These are phyloP conservation scores for Papilio xuthus DNA, from an alignment of 1,140 invertebrate species.

Conservation along the genomic window DNA sequence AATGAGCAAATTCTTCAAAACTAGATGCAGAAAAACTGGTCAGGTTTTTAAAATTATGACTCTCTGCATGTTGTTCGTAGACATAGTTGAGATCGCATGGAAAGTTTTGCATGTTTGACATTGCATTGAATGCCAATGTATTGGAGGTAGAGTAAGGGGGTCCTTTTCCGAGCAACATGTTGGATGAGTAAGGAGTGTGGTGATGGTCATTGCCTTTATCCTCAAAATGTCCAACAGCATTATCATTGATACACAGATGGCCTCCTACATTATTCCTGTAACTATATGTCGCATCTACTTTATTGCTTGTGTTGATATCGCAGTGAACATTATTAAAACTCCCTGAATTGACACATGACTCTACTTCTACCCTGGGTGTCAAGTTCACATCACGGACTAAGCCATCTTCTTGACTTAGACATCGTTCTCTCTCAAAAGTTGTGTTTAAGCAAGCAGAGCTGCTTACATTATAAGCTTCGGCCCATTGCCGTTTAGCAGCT, in stretches of 20 bases:
- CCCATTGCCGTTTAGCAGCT: conserved; percentile 70
- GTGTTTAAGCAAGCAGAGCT: conserved; percentile 51
- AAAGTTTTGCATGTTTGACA: conserved; percentile 73
- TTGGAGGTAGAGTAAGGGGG: conserved; percentile 64
- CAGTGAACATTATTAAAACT: conserved; percentile 85
- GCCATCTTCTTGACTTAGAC: conserved; percentile 61
- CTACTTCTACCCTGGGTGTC: conserved; percentile 82
- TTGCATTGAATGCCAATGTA: conserved; percentile 63
- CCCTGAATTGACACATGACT: conserved; percentile 84
- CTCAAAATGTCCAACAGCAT: conserved; percentile 59
- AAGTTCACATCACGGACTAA: conserved; percentile 82
- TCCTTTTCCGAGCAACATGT: conserved; percentile 73
- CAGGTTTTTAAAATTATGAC: conserved; percentile 66
- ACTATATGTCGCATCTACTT: conserved; percentile 57
- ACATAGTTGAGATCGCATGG: conserved; percentile 76
- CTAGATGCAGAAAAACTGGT: conserved; percentile 80
- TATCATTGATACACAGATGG: conserved; percentile 54
- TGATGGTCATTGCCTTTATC: conserved; percentile 59
- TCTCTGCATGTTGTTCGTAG: conserved; percentile 69
- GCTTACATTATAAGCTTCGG: conserved; percentile 63
- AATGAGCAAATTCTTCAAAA: conserved; percentile 83
- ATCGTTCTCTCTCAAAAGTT: conserved; percentile 61
- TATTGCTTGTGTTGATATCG: conserved; percentile 58
- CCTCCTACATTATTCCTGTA: conserved; percentile 56
- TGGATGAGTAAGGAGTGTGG: conserved; percentile 70